Base-by-base conservation (phyloP, 2,888 invertebrate genomes). In the Graphium colonna region DNA sequence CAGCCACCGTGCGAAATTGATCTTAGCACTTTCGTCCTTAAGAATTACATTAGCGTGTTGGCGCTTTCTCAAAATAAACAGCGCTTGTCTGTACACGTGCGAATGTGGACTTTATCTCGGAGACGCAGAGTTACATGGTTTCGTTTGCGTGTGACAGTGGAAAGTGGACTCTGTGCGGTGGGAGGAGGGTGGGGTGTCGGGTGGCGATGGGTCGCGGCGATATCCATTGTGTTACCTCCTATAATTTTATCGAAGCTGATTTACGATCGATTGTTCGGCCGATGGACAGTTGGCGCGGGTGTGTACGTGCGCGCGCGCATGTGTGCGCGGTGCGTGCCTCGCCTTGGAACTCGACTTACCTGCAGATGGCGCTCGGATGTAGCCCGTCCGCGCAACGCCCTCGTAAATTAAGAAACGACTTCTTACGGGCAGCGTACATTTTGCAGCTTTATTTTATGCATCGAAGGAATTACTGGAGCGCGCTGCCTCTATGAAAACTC, bases 201-300 rank as follows among this genome's bases (percentile, higher is more conserved):
- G 65, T 71, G 85, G 79, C 78, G 80, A 79, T 80, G 81, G 71
- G 64, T 69, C 68, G 66, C 67, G 71, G 69, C 77, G 75, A 75
- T 72, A 81, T 79, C 81, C 85, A 88, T 89, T 89, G 87, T 82
- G 83, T 85, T 85, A 81, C 87, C 87, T 87, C 84, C 87, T 89
- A 89, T 88, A 89, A 89, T 88, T 89, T 88, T 89, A 89, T 89
- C 88, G 88, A 84, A 86, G 83, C 77, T 85, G 88, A 88, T 89
- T 89, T 89, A 89, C 84, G 89, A 88, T 88, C 89, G 87, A 89
- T 89, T 89, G 89, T 89, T 89, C 83, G 81, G 71, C 73, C 80
- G 77, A 79, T 75, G 86, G 88, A 87, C 86, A 88, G 85, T 79
- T 69, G 70, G 75, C 67, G 74, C 64, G 73, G 68, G 70, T 71